phyloP scores from a whole-genome alignment of 2,113 vertebrate species.

The Phalacrocorax aristotelis region DNA sequence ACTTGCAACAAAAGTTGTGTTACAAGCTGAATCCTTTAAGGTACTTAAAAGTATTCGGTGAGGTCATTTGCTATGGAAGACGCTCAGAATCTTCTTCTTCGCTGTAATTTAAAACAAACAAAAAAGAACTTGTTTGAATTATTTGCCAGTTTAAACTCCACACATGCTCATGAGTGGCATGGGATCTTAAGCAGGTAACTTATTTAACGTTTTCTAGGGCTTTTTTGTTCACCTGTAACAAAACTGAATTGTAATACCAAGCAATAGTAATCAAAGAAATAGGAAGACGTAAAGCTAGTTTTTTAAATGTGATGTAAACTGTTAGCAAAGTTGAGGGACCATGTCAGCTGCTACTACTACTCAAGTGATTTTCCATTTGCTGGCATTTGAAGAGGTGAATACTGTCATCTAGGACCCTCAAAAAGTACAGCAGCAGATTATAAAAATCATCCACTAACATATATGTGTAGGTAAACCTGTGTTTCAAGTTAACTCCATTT shows the following conservation, averaged over 20 bases:
- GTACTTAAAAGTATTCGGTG: neutral
- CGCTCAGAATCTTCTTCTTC: conserved; percentile 5
- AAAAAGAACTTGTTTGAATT: conserved; percentile 4
- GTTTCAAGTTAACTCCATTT: conserved; percentile 29
- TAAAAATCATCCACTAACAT: conserved; percentile 43
- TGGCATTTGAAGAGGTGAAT: conserved; percentile 63
- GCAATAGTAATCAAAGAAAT: conserved; percentile 40
- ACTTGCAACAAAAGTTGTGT: neutral
- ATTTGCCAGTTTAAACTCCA: conserved; percentile 39
- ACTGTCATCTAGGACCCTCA: conserved; percentile 38
- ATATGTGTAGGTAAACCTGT: conserved; percentile 6
- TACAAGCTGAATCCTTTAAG: neutral
- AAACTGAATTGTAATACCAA: conserved; percentile 19
- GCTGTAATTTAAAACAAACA: neutral
- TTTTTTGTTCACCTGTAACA: conserved; percentile 41
- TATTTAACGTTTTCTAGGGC: conserved; percentile 2
- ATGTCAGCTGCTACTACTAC: conserved; percentile 64
- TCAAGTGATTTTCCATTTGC: conserved; percentile 52
- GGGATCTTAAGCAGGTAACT: conserved; percentile 31
- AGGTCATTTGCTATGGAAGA: conserved; percentile 13
- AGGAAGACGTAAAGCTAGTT: conserved; percentile 42
- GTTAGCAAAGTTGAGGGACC: conserved; percentile 68
- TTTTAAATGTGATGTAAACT: conserved; percentile 41
- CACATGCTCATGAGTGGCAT: conserved; percentile 26
- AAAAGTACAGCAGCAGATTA: conserved; percentile 52